Percentiles rank a stretch among this genome's conserved stretches.
Evolutionary conservation across 1,140 invertebrate genomes (phyloP).

Genomic region (Heliothis virescens): DNA sequence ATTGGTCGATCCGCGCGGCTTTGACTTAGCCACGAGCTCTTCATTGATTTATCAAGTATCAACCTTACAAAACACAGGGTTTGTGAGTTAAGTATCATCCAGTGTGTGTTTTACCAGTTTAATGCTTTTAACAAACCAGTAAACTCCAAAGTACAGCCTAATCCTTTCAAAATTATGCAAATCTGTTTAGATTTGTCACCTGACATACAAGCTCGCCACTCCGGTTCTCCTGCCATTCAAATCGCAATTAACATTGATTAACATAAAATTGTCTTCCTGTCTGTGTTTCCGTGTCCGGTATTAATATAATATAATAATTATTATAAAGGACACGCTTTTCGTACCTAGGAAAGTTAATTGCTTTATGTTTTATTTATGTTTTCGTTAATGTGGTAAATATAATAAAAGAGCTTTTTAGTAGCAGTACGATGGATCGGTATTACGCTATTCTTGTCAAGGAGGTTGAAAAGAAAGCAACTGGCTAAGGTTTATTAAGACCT

Average conservation of each 20-base stretch:
- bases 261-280: slow-evolving; percentile 57
- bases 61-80: no score
- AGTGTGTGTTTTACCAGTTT: no score
- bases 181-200: slow-evolving; percentile 24
- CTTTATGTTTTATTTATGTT: slow-evolving; percentile 6
- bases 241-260: slow-evolving; percentile 59
- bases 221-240: slow-evolving; percentile 39
- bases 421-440: no score
- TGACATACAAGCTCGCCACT: slow-evolving; percentile 34
- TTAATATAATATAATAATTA: slow-evolving; percentile 47
- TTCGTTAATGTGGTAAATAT: not conserved
- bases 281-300: slow-evolving; percentile 57
- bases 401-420: no score
- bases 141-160: not conserved
- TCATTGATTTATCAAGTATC: no score
- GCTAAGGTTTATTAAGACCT: no score
- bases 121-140: not conserved
- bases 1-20: no score
- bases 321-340: slow-evolving; percentile 36
- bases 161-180: slow-evolving; percentile 33
- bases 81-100: no score
- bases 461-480: no score
- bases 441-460: no score
- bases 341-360: slow-evolving; percentile 33
- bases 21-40: no score